Evolutionary conservation across 2,797 vertebrate genomes (phyloP).

Genomic region (Aulostomus chinensis): DNA sequence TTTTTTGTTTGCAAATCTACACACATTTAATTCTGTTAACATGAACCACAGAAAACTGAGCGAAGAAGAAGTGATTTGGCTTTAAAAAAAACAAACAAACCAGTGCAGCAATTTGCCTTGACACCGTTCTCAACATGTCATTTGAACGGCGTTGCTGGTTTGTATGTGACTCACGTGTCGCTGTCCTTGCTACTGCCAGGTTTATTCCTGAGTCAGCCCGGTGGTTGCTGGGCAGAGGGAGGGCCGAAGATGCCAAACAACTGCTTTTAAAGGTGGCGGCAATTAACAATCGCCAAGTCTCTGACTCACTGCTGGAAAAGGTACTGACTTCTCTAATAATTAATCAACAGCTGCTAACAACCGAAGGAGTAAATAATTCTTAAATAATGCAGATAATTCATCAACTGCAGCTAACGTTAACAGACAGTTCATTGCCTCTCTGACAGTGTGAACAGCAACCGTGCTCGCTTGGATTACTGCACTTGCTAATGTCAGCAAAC

Average conservation of each 20-base stretch:
- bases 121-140: too few species aligned
- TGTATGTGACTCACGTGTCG: neutral
- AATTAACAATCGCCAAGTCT: constrained; percentile 75
- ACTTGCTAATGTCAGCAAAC: neutral
- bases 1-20: neutral
- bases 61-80: too few species aligned
- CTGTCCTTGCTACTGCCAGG: constrained; percentile 59
- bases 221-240: constrained; percentile 82
- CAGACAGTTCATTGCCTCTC: too few species aligned
- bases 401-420: too few species aligned
- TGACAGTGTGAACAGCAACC: too few species aligned
- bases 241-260: constrained; percentile 75
- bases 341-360: too few species aligned
- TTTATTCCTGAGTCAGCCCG: constrained; percentile 86
- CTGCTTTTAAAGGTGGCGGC: constrained; percentile 80
- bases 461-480: neutral
- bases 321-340: constrained; percentile 56
- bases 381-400: neutral
- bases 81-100: too few species aligned
- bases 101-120: too few species aligned
- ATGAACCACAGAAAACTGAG: too few species aligned
- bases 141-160: too few species aligned
- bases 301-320: constrained; percentile 75
- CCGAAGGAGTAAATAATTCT: too few species aligned
- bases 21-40: neutral